Conservation (phyloP, 2,113 vertebrate species). For the Perca schrenkii region DNA sequence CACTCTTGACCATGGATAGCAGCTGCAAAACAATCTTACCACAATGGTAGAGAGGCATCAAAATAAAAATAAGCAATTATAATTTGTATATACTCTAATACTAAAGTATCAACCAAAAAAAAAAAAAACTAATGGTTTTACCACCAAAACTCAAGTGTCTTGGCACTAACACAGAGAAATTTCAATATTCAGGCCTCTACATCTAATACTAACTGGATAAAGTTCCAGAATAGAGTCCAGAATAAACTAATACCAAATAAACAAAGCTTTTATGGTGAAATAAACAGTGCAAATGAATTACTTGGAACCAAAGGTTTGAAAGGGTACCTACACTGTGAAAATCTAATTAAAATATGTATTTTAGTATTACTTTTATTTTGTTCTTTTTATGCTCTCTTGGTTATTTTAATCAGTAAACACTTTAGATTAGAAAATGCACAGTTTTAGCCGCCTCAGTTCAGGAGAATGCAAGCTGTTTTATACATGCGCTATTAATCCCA, state of each 20-base stretch:
- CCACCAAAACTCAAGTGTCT: slow-evolving; percentile 1
- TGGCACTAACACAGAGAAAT: not conserved
- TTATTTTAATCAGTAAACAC: slow-evolving; percentile 21
- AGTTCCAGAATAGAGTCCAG: too few species aligned
- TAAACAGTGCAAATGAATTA: slow-evolving; percentile 30
- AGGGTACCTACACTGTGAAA: slow-evolving; percentile 24
- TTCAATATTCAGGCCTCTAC: not conserved
- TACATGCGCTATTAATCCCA: slow-evolving; percentile 37
- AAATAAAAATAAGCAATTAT: not conserved
- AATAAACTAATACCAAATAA: slow-evolving; percentile 18
- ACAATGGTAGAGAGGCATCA: too few species aligned
- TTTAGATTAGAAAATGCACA: slow-evolving; percentile 13
- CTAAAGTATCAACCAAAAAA: not conserved
- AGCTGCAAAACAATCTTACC: too few species aligned
- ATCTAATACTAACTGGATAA: not conserved
- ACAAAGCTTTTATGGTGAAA: slow-evolving; percentile 24
- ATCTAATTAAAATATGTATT: slow-evolving; percentile 16
- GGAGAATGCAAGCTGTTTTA: slow-evolving; percentile 29
- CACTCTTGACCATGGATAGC: too few species aligned
- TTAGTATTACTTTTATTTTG: not conserved
- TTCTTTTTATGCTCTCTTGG: not conserved
- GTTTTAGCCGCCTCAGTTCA: slow-evolving; percentile 6
- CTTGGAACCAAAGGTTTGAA: slow-evolving; percentile 17
- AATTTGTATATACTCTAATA: not conserved
- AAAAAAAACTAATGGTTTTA: not conserved